phyloP scores from a whole-genome alignment of 2,888 invertebrate species.

The Lasioglossum malachurum region DNA sequence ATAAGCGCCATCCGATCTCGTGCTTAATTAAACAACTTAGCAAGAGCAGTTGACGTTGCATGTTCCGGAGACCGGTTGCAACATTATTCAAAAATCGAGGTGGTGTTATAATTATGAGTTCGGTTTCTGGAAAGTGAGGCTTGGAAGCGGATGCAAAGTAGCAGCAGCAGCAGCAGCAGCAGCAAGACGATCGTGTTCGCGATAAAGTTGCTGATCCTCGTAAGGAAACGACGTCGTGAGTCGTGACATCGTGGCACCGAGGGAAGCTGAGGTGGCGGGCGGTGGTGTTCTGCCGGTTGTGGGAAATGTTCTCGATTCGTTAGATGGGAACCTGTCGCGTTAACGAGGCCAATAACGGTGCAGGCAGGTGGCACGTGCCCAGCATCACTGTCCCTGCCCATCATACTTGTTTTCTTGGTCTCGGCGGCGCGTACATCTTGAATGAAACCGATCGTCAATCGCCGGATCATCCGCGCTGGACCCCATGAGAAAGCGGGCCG shows the following conservation, averaged over 20 bases:
- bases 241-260: background rate
- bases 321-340: conserved; percentile 69
- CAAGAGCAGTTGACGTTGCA: background rate
- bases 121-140: background rate
- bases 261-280: background rate
- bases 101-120: background rate
- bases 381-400: conserved; percentile 45
- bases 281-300: conserved; percentile 48
- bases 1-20: background rate
- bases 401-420: conserved; percentile 61
- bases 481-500: conserved; percentile 29
- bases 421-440: conserved; percentile 37
- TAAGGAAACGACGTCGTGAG: background rate
- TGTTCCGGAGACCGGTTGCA: background rate
- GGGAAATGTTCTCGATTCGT: conserved; percentile 72
- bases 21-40: background rate
- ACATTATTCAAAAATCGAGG: background rate
- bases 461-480: background rate
- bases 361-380: conserved; percentile 77
- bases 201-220: background rate
- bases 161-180: background rate
- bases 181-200: background rate
- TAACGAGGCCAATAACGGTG: conserved; percentile 80
- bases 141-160: background rate
- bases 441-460: conserved; percentile 42